A percentile compares a stretch with the other conserved stretches of the same genome.
These are phyloP conservation scores for Rhinopomastus cyanomelas DNA, from an alignment of 2,113 vertebrate genomes.

Conservation along the genomic window DNA sequence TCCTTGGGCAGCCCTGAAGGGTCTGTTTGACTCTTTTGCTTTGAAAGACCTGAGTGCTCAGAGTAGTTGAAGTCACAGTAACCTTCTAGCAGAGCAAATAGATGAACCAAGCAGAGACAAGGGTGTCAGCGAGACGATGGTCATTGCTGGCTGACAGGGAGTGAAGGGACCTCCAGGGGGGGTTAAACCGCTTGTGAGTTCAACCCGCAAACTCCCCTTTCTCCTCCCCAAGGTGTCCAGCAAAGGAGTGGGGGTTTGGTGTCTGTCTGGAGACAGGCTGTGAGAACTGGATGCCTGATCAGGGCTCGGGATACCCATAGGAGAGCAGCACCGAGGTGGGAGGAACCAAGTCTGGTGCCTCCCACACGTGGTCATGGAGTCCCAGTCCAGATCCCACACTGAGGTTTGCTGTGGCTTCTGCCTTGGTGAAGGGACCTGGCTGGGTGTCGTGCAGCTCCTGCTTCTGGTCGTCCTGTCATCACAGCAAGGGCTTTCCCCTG, in stretches of 20 bases:
- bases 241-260: background rate
- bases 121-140: background rate
- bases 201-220: background rate
- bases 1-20: background rate
- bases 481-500: background rate
- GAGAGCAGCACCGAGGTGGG: background rate
- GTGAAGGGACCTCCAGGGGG: background rate
- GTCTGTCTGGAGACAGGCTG: background rate
- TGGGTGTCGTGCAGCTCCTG: background rate
- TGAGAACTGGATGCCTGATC: background rate
- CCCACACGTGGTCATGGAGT: rapidly evolving
- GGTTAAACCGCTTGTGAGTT: background rate
- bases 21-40: background rate
- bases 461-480: background rate
- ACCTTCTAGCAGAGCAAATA: background rate
- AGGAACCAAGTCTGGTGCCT: background rate
- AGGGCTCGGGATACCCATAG: background rate
- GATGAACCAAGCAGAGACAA: background rate
- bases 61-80: background rate
- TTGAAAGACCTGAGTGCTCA: background rate
- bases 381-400: background rate
- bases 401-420: rapidly evolving
- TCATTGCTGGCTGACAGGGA: background rate
- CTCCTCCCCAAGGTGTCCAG: rapidly evolving
- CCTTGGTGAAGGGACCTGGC: background rate